Conservation (phyloP, 2,113 vertebrate genomes). For the Toxostoma redivivum region DNA sequence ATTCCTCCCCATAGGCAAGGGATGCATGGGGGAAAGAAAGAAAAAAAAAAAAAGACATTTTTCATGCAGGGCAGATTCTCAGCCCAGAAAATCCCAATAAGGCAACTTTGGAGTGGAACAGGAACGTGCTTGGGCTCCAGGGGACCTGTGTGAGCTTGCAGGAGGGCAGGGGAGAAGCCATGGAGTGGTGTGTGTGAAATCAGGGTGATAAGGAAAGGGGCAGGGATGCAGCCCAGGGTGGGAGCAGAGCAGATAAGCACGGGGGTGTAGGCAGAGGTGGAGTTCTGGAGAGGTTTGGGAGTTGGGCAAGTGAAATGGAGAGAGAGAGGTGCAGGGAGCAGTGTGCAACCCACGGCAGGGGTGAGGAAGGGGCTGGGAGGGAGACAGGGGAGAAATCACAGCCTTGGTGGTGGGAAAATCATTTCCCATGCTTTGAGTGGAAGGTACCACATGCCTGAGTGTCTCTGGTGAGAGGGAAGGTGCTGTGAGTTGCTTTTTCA, state of each 20-base stretch:
- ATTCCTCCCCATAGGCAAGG: not conserved
- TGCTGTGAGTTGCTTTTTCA: not conserved
- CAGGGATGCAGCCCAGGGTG: conserved; percentile 48
- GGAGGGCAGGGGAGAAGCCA: conserved; percentile 25
- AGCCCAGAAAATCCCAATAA: not conserved
- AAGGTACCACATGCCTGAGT: accelerated
- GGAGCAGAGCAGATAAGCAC: conserved; percentile 43
- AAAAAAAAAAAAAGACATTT: not conserved
- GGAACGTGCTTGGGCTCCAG: not conserved
- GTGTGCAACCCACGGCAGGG: not conserved
- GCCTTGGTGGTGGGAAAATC: not conserved
- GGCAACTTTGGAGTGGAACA: not conserved
- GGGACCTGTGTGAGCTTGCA: conserved; percentile 46
- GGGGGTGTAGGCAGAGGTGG: conserved; percentile 52
- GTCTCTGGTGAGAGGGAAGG: accelerated
- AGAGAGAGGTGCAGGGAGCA: not conserved
- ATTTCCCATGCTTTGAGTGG: not conserved
- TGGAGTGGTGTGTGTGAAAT: conserved; percentile 19
- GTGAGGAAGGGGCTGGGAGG: not conserved
- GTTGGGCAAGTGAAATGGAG: conserved; percentile 42
- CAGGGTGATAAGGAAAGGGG: conserved; percentile 51
- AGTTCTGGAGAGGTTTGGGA: conserved; percentile 44
- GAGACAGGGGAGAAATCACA: not conserved
- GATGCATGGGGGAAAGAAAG: not conserved
- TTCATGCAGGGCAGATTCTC: not conserved